Evolutionary conservation across 2,888 invertebrate genomes (phyloP).

Genomic region (Eilema caniola): DNA sequence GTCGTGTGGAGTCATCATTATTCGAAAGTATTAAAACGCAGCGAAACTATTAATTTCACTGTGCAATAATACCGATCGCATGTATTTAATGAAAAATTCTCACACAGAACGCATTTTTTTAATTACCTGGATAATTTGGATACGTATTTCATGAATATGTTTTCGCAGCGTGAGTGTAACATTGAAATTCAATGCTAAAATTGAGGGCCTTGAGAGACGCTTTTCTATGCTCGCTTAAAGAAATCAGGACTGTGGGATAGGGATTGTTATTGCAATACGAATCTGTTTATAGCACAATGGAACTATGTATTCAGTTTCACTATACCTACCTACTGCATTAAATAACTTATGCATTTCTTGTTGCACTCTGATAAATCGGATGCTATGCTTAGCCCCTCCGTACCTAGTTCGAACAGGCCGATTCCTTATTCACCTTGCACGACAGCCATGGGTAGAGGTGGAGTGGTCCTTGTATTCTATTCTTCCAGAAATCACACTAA

Average conservation of each 20-base stretch:
- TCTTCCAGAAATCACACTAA: no score
- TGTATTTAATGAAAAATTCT: not conserved
- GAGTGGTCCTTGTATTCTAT: no score
- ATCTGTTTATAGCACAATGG: not conserved
- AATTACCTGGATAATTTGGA: not conserved
- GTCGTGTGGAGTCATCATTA: not conserved
- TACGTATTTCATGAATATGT: not conserved
- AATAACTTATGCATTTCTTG: no score
- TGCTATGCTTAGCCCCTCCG: no score
- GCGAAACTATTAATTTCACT: conserved; percentile 1
- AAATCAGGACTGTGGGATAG: not conserved
- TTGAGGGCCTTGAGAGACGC: not conserved
- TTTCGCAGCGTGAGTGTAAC: no score
- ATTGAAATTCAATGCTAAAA: not conserved
- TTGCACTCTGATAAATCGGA: not conserved
- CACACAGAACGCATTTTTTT: not conserved
- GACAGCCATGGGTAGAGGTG: no score
- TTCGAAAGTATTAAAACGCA: not conserved
- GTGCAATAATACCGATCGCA: not conserved
- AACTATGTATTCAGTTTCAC: not conserved
- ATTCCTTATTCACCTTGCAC: no score
- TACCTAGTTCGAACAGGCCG: not conserved
- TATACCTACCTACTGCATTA: no score
- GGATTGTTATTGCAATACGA: not conserved
- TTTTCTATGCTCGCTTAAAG: not conserved